phyloP scores from a whole-genome alignment of 2,797 vertebrate species.

The Ceryle rudis region DNA sequence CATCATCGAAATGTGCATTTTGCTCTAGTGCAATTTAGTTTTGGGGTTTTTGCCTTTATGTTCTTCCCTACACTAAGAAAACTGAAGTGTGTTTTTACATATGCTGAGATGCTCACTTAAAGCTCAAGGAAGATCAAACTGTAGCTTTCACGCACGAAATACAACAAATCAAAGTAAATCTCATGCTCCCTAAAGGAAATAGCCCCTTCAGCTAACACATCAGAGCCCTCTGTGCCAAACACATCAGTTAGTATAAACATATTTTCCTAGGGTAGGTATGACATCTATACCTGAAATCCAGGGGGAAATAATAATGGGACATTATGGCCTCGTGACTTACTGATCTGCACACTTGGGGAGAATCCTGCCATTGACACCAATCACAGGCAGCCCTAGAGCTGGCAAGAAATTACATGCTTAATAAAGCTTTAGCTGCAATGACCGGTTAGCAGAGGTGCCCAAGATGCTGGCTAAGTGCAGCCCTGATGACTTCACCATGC shows the following conservation, averaged over 20 bases:
- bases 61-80: not conserved
- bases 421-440: not conserved
- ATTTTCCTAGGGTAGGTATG: not conserved
- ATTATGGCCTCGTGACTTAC: accelerated
- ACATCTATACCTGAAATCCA: not conserved
- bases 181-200: not conserved
- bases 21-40: not conserved
- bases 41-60: not conserved
- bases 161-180: conserved; percentile 5
- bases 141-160: not conserved
- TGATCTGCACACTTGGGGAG: not conserved
- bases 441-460: not conserved
- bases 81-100: not conserved
- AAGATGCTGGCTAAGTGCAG: not conserved
- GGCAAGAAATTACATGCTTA: not conserved
- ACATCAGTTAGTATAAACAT: not conserved
- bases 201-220: not conserved
- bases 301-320: accelerated
- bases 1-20: not conserved
- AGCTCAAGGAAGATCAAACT: not conserved
- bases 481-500: not conserved
- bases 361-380: not conserved
- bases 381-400: not conserved
- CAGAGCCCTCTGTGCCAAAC: not conserved
- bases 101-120: not conserved